Base-by-base conservation (phyloP, 2,888 invertebrate species). In the Drosophila lutescens region DNA sequence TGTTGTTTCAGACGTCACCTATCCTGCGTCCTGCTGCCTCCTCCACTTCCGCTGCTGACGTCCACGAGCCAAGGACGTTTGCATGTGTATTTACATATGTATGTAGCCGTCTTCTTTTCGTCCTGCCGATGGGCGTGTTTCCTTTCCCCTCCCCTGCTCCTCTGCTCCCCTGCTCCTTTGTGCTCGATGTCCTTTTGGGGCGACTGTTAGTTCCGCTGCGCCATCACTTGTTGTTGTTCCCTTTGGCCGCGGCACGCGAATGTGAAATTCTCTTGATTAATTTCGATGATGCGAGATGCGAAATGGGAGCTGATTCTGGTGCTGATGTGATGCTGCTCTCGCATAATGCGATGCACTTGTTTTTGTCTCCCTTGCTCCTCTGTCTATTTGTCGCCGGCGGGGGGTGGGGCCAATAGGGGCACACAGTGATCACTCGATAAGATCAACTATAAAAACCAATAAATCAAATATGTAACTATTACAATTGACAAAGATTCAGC, bases 41-140 rank as follows among this genome's bases (percentile, higher is more conserved):
- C 56, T 55, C 57, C 77, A 59, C 50, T 60, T 68, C 71, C 67
- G 56, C 36, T 46, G 26, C 34, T 40, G 40, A 20, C 62, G 47
- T 63, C 63, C 65, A 55, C 17, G 32, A 49, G 32, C 71, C 68
- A 68, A 68, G 68, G 68, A 68, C 68, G 68, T 69, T 71, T 59
- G 60, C 67, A 68, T 54, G 46, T 46, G 65, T 32, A 50, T 44
- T 20, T 44, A 13, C 20, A 20, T 20, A 20, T 20, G 20, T 20
- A 20, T 20, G 20, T 20, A 12, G 38, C 36, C 44, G 46, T 40
- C 38, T 30, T 51, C 23, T 50, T 44, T 26, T 41, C n/a, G 38
- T 65, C 17, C 59, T 50, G 30, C 30, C 36, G 32, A 20, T 70
- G 68, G 50, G 70, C 43, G 71, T 68, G 49, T 55, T 54, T 68